Conservation (phyloP, 2,888 invertebrate genomes). For the Cinara cedri region DNA sequence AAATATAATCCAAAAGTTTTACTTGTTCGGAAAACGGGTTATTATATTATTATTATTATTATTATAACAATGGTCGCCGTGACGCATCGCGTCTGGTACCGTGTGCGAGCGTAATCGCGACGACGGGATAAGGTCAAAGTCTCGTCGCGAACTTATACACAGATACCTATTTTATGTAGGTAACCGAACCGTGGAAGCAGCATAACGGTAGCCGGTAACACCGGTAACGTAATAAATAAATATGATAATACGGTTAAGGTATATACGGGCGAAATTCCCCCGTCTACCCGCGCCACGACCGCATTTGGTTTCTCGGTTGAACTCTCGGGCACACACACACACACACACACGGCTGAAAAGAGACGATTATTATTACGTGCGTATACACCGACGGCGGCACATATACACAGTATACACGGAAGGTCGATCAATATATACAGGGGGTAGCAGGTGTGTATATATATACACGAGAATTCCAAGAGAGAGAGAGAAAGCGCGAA, state of each 20-base stretch:
- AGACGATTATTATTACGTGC: conserved; percentile 17
- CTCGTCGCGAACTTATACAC: no score
- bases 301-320: neutral
- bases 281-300: neutral
- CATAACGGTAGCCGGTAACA: no score
- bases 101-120: neutral
- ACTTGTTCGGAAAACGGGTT: neutral
- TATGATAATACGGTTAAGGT: neutral
- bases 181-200: neutral
- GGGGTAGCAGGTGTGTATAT: neutral
- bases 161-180: no score
- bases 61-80: conserved; percentile 5
- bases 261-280: neutral
- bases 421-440: neutral
- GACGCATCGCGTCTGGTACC: conserved; percentile 42
- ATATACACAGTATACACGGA: neutral
- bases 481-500: no score
- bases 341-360: conserved; percentile 6
- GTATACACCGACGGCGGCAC: neutral
- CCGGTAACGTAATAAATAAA: no score
- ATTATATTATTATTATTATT: conserved; percentile 4
- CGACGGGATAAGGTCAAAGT: conserved; percentile 10
- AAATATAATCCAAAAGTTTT: conserved; percentile 1
- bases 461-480: neutral
- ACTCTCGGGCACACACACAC: neutral